phyloP scores from a whole-genome alignment of 2,888 invertebrate species.

The Hemistola chrysoprasaria region DNA sequence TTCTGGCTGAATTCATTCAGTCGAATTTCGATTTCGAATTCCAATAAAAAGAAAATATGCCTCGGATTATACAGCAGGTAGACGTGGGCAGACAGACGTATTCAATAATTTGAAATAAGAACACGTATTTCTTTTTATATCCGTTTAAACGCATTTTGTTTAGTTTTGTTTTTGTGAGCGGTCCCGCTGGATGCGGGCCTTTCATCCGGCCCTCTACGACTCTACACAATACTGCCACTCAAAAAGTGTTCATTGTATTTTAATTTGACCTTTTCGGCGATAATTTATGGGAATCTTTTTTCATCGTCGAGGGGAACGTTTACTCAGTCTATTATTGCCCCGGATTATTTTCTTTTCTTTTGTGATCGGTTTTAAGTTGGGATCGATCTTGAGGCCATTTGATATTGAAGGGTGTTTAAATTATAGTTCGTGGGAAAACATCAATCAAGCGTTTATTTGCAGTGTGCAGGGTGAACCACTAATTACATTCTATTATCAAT shows the following conservation, averaged over 20 bases:
- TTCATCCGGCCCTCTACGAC: conserved; percentile 63
- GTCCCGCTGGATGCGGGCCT: conserved; percentile 70
- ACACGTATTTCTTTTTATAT: conserved; percentile 80
- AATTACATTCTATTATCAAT: no score
- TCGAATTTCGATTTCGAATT: conserved; percentile 36
- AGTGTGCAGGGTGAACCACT: not conserved
- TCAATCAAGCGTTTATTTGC: conserved; percentile 12
- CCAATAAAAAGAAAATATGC: conserved; percentile 62
- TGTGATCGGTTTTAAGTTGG: conserved; percentile 60
- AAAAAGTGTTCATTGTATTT: conserved; percentile 82
- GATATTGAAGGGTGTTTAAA: conserved; percentile 36
- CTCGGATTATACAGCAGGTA: conserved; percentile 62
- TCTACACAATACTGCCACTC: conserved; percentile 80
- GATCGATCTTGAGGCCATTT: conserved; percentile 42
- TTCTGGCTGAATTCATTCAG: conserved; percentile 57
- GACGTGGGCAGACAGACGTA: conserved; percentile 77
- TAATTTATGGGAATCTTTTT: conserved; percentile 79
- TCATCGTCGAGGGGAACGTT: conserved; percentile 62
- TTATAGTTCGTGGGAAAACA: conserved; percentile 40
- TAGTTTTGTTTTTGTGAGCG: conserved; percentile 79
- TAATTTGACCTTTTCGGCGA: conserved; percentile 82
- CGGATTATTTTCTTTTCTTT: conserved; percentile 69
- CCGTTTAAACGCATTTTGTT: conserved; percentile 80
- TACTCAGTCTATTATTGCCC: conserved; percentile 75
- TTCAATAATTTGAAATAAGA: conserved; percentile 81